Evolutionary conservation across 1,140 invertebrate species (phyloP).

Genomic region (Pachyrhynchus sulphureomaculatus): DNA sequence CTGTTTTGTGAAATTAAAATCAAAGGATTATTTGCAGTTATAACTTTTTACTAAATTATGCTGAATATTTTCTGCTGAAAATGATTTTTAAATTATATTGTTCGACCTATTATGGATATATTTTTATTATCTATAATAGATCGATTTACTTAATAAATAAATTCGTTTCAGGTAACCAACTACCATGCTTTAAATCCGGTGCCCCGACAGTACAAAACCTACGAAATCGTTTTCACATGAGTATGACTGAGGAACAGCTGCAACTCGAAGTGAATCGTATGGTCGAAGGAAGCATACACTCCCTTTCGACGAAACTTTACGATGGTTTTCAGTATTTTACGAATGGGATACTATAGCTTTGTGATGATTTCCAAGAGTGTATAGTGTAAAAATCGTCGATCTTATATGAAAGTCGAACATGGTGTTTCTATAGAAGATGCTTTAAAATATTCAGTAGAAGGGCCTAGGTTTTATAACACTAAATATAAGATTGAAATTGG

Average conservation of each 20-base stretch:
- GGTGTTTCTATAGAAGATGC: neutral
- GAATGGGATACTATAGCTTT: conserved; percentile 83
- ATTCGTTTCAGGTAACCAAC: conserved; percentile 84
- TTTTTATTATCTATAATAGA: too few species aligned
- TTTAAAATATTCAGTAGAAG: neutral
- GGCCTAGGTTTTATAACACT: neutral
- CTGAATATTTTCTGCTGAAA: too few species aligned
- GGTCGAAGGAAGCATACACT: conserved; percentile 92
- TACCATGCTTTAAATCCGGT: conserved; percentile 93
- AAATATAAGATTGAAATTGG: too few species aligned
- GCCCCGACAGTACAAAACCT: conserved; percentile 82
- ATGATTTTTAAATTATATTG: too few species aligned
- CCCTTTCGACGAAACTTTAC: conserved; percentile 96
- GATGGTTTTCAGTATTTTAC: conserved; percentile 99
- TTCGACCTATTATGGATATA: too few species aligned
- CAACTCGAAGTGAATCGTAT: conserved; percentile 88
- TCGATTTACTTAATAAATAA: too few species aligned
- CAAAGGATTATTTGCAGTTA: too few species aligned
- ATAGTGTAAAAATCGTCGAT: neutral
- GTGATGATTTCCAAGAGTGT: conserved; percentile 26
- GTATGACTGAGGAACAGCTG: conserved; percentile 93
- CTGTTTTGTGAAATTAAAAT: conserved; percentile 2
- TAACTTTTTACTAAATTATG: too few species aligned
- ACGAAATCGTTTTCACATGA: conserved; percentile 92
- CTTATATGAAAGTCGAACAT: neutral